Evolutionary conservation across 2,888 invertebrate species (phyloP).

Genomic region (Cataglyphis albicans): DNA sequence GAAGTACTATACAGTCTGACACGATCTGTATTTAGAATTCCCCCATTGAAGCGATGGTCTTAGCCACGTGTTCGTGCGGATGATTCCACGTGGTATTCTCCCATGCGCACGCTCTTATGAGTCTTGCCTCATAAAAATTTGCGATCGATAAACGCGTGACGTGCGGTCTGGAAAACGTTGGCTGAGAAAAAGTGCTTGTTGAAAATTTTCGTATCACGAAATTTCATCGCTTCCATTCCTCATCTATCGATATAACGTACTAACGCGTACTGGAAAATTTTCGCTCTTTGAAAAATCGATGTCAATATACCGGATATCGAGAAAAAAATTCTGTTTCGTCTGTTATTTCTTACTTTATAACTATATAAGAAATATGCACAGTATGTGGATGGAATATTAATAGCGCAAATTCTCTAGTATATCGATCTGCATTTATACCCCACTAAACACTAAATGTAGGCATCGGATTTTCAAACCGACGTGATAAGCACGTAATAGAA

Average conservation of each 20-base stretch:
- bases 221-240: background rate
- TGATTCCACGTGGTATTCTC: constrained; percentile 66
- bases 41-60: constrained; percentile 69
- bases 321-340: background rate
- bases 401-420: constrained; percentile 12
- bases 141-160: constrained; percentile 63
- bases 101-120: constrained; percentile 57
- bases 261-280: background rate
- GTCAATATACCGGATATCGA: background rate
- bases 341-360: background rate
- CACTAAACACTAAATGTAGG: constrained; percentile 16
- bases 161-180: background rate
- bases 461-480: constrained; percentile 8
- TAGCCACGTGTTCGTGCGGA: constrained; percentile 71
- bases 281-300: background rate
- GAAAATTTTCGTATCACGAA: background rate
- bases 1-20: constrained; percentile 25
- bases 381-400: constrained; percentile 35
- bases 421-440: constrained; percentile 43
- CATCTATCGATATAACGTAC: too few species aligned
- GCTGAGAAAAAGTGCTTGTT: background rate
- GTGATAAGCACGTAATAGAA: background rate
- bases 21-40: constrained; percentile 67
- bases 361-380: background rate
- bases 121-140: constrained; percentile 57